Evolutionary conservation across 1,140 invertebrate species (phyloP).

Genomic region (Cydia amplana): DNA sequence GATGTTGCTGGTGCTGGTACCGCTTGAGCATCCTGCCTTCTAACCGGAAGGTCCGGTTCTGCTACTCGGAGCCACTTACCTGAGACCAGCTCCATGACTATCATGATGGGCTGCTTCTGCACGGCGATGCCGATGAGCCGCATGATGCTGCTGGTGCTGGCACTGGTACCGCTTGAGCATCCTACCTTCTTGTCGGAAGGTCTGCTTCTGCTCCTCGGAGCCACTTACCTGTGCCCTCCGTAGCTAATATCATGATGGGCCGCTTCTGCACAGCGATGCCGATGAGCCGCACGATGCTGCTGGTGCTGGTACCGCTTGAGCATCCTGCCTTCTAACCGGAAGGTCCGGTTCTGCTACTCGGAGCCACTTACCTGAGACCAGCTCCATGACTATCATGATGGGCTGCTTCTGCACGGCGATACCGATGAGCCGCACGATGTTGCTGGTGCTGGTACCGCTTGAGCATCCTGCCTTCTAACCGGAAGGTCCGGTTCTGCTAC

Average conservation of each 20-base stretch:
- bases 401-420: constrained; percentile 99
- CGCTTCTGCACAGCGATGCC: constrained; percentile 99
- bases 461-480: no score
- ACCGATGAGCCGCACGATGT: constrained; percentile 97
- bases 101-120: constrained; percentile 99
- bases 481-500: constrained; percentile 97
- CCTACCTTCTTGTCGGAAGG: constrained; percentile 95
- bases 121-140: constrained; percentile 98
- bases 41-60: constrained; percentile 97
- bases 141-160: constrained; percentile 97
- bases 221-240: no score
- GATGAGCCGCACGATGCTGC: constrained; percentile 97
- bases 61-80: constrained; percentile 89
- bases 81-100: constrained; percentile 98
- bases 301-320: constrained; percentile 98
- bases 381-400: no score
- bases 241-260: no score
- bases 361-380: no score
- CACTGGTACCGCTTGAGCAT: constrained; percentile 98
- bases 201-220: no score
- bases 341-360: no score
- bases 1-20: no score
- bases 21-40: constrained; percentile 97
- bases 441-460: constrained; percentile 72
- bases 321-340: constrained; percentile 96